Evolutionary conservation across 2,888 invertebrate genomes (phyloP).

Genomic region (Melinopterus prodromus): DNA sequence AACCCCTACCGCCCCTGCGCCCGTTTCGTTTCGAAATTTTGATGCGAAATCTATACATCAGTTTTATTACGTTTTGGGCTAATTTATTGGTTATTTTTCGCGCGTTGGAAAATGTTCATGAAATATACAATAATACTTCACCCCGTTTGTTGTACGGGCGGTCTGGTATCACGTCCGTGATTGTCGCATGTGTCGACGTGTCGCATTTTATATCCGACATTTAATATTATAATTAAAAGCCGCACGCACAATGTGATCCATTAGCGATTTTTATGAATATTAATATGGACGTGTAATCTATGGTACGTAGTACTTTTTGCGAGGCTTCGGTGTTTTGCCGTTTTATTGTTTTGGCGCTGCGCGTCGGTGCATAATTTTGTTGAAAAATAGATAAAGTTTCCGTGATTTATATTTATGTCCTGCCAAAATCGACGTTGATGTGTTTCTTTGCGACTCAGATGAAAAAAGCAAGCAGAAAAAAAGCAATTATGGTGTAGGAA

Average conservation of each 20-base stretch:
- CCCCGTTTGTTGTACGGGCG: neutral
- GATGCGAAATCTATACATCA: slow-evolving; percentile 31
- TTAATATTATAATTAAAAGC: slow-evolving; percentile 26
- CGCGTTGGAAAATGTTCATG: slow-evolving; percentile 28
- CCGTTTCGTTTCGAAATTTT: slow-evolving; percentile 16
- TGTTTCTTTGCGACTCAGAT: too few relatives aligned
- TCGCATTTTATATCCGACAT: slow-evolving; percentile 21
- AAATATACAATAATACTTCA: slow-evolving; percentile 15
- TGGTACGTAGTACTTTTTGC: neutral
- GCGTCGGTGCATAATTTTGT: neutral
- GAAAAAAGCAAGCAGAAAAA: too few relatives aligned
- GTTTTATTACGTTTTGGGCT: slow-evolving; percentile 34
- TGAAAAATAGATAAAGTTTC: neutral
- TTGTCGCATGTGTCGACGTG: neutral
- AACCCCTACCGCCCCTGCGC: neutral
- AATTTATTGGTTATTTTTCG: slow-evolving; percentile 38
- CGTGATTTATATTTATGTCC: neutral
- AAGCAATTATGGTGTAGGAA: too few relatives aligned
- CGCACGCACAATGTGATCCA: slow-evolving; percentile 5
- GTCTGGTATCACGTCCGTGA: neutral
- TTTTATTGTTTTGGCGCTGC: neutral
- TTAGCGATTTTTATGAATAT: slow-evolving; percentile 23
- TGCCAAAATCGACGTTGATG: neutral
- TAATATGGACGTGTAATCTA: slow-evolving; percentile 13
- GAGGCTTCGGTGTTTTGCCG: neutral